A percentile compares a stretch with the other conserved stretches of the same genome.
phyloP scores from a whole-genome alignment of 2,113 vertebrate species.

The Anoura caudifer region DNA sequence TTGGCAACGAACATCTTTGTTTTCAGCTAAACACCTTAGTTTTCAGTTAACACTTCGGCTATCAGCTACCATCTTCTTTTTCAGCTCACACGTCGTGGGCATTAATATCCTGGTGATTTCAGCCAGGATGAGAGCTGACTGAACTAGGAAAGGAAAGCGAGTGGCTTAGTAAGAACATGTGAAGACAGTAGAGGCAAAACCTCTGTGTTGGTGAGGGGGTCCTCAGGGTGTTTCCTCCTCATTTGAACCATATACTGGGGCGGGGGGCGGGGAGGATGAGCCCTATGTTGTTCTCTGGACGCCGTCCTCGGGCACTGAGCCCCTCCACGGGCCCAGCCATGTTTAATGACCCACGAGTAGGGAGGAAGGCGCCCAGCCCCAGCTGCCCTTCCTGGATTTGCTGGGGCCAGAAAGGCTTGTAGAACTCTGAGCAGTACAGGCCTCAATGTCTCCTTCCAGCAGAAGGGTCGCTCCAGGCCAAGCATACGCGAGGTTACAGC shows the following conservation, averaged over 20 bases:
- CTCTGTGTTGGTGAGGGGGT: not conserved
- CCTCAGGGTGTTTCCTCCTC: not conserved
- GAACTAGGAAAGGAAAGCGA: not conserved
- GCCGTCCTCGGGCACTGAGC: not conserved
- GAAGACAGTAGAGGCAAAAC: not conserved
- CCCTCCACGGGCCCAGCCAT: not conserved
- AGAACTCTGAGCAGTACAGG: not conserved
- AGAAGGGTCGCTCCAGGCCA: not conserved
- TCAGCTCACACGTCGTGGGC: not conserved
- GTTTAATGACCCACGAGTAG: not conserved
- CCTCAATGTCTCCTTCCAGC: not conserved
- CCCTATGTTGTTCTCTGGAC: not conserved
- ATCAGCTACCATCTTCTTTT: not conserved
- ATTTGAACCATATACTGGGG: not conserved
- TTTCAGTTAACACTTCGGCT: not conserved
- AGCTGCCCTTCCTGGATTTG: not conserved
- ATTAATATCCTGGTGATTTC: not conserved
- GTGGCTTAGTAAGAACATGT: not conserved
- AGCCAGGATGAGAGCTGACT: not conserved
- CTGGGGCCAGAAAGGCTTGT: not conserved
- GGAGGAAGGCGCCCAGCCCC: not conserved
- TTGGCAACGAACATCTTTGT: not conserved
- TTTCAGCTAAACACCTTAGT: not conserved
- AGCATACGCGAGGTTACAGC: not conserved
- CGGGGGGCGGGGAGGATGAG: not conserved